These are phyloP conservation scores for Myotis vivesi DNA, from an alignment of 2,797 vertebrate species.

Conservation along the genomic window DNA sequence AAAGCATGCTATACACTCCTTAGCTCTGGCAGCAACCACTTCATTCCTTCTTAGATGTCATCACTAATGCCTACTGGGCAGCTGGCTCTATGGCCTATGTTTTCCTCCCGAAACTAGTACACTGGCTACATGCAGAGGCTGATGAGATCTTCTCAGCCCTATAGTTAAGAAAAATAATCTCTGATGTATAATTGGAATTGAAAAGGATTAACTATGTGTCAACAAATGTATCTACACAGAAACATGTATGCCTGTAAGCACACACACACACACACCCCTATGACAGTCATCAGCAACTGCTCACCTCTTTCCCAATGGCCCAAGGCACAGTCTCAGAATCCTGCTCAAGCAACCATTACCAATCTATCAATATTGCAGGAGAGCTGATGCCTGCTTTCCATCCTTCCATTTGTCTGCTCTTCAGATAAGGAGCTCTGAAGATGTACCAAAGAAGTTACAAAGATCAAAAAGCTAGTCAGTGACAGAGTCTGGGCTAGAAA, in stretches of 20 bases:
- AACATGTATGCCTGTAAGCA: not conserved
- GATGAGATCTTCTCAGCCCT: not conserved
- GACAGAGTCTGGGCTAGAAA: constrained; percentile 53
- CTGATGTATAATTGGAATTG: not conserved
- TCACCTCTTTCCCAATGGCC: not conserved
- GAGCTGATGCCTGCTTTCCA: constrained; percentile 49
- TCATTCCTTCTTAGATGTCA: not conserved
- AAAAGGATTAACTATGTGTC: not conserved
- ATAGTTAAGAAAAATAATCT: not conserved
- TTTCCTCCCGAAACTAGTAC: not conserved
- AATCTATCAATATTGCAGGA: constrained; percentile 49
- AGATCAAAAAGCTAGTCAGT: constrained; percentile 64
- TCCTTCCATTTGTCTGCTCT: constrained; percentile 42
- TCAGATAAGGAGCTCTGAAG: constrained; percentile 58
- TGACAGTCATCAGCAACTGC: not conserved
- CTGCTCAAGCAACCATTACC: constrained; percentile 14
- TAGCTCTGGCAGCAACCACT: not conserved
- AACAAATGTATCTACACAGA: not conserved
- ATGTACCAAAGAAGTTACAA: constrained; percentile 31
- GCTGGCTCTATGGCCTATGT: not conserved
- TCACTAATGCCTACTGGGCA: not conserved
- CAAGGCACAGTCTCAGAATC: not conserved
- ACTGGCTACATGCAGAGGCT: not conserved
- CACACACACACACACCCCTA: not conserved
- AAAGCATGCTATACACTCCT: not conserved